These are phyloP conservation scores for Sinohyriopsis cumingii DNA, from an alignment of 2,888 invertebrate species.

Conservation along the genomic window DNA sequence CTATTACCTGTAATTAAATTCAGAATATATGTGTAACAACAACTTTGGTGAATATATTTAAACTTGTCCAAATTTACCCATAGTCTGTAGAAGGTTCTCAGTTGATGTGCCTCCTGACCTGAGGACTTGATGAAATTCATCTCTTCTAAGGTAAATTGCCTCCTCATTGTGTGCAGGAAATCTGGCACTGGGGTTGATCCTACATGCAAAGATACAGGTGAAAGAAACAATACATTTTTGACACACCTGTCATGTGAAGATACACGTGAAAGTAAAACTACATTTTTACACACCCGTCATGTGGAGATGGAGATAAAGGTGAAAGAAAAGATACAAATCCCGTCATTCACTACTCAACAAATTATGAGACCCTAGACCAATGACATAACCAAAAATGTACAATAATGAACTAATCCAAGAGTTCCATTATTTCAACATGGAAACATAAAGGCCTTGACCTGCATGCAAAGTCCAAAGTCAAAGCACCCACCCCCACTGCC, in stretches of 20 bases:
- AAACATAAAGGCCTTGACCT: too few relatives aligned
- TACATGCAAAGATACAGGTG: conserved; percentile 70
- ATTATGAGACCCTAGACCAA: too few relatives aligned
- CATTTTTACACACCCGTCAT: neutral
- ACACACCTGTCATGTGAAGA: conserved; percentile 5
- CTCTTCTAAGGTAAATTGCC: conserved; percentile 86
- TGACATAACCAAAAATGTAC: too few relatives aligned
- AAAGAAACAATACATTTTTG: neutral
- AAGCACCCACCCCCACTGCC: too few relatives aligned
- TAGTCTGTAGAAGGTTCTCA: conserved; percentile 87
- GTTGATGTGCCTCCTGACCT: conserved; percentile 78
- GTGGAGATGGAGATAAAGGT: conserved; percentile 69
- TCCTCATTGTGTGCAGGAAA: conserved; percentile 91
- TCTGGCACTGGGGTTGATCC: conserved; percentile 81
- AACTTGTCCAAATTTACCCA: conserved; percentile 75
- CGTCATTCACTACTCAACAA: too few relatives aligned
- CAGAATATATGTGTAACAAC: too few relatives aligned
- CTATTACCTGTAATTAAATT: too few relatives aligned
- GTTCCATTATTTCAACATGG: too few relatives aligned
- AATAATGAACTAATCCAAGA: too few relatives aligned
- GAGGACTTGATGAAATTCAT: conserved; percentile 81
- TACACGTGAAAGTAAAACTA: conserved; percentile 71
- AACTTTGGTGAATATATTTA: too few relatives aligned
- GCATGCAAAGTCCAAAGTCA: too few relatives aligned
- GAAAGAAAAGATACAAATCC: neutral